Evolutionary conservation across 2,113 vertebrate species (phyloP).

Genomic region (Leuciscus idus): DNA sequence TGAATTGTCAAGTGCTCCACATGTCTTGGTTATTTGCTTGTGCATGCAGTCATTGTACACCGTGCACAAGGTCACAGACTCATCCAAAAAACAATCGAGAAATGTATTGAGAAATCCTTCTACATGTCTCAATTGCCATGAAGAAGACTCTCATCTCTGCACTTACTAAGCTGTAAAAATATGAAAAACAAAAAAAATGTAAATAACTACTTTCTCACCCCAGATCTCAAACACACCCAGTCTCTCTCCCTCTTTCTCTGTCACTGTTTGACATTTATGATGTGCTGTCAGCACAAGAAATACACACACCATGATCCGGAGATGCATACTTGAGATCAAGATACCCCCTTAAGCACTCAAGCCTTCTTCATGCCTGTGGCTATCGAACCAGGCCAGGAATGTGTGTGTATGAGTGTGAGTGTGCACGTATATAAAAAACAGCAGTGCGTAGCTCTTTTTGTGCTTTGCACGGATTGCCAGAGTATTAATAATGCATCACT

Average conservation of each 20-base stretch:
- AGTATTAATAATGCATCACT: slow-evolving; percentile 77
- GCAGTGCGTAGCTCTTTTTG: slow-evolving; percentile 62
- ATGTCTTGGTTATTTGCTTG: slow-evolving; percentile 1
- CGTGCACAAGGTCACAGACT: slow-evolving; percentile 27
- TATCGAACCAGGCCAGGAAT: not conserved
- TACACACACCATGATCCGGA: slow-evolving; percentile 2
- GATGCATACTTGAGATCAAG: slow-evolving; percentile 22
- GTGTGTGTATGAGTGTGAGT: slow-evolving; percentile 22
- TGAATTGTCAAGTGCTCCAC: not conserved
- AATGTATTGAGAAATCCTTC: not conserved
- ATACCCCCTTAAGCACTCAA: slow-evolving; percentile 23
- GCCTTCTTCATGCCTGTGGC: slow-evolving; percentile 25
- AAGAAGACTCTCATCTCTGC: not conserved
- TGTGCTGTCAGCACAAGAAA: not conserved
- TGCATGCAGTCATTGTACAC: slow-evolving; percentile 28
- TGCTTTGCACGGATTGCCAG: slow-evolving; percentile 64
- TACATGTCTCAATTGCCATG: not conserved
- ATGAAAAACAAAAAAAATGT: not conserved
- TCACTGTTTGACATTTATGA: slow-evolving; percentile 12
- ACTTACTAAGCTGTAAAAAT: not conserved
- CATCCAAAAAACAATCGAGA: not conserved
- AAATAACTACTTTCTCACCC: slow-evolving; percentile 1
- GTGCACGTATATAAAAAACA: slow-evolving; percentile 11
- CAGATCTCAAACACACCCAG: slow-evolving; percentile 37
- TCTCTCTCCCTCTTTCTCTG: not conserved